Evolutionary conservation across 2,888 invertebrate genomes (phyloP), one percentile per base, ranked within the genome.

Genomic region (Formica aserva): DNA sequence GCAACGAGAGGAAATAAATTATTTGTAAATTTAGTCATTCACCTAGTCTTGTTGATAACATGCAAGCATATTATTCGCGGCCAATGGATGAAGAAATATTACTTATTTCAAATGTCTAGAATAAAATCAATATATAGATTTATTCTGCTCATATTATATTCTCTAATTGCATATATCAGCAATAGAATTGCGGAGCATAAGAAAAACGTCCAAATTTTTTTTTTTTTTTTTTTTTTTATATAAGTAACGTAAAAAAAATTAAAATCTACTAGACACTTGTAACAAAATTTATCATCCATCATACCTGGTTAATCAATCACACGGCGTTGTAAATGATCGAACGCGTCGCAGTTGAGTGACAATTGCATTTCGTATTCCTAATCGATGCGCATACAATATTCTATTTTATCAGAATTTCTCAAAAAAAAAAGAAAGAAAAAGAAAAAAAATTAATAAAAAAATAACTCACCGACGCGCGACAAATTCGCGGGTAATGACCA

Each of bases 401-500:
- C 52, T 41, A 78, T 82, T 82, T 81, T 26, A 67, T 22, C 26
- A 26, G 26, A 26, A 26, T 69, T 69, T 57, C 67, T n/a, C 15
- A 55, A 2, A 15, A 67, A 69, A 82, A 75, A 41, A 41, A 41
- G 22, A 22, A 22, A 22, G 22, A 11, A 38, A 38, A 38, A 41
- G 2, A 32, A 32, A 32, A 32, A 32, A 32, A 32, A 32, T 32
- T 5, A 32, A 32, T 32, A 32, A 32, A 32, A 2, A 29, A 32
- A 32, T 32, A 32, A 32, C 0, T 6, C 38, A 60, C 5, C 55
- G 41, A 32, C 11, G 45, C 35, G 71, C 15, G 82, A 69, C 48
- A 74, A 72, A 80, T 66, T 32, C 62, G 18, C n/a, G 62, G 13
- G 52, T 78, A 78, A 75, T 72, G 38, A 45, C 18, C 48, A 76